Evolutionary conservation across 2,888 invertebrate species (phyloP).

Genomic region (Rhamnusium bicolor): DNA sequence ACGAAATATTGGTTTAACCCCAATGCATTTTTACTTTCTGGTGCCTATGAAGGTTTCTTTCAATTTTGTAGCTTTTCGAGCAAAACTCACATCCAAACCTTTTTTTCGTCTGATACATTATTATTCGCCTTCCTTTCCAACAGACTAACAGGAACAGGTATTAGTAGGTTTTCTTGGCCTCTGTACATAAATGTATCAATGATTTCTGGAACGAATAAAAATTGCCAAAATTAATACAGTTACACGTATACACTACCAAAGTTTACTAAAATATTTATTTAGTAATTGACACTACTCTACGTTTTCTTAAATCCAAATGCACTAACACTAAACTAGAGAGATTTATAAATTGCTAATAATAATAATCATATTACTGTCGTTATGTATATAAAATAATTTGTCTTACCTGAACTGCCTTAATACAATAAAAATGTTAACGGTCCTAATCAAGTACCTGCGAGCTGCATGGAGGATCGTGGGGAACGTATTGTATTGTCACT

Average conservation of each 20-base stretch:
- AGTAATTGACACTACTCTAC: no score
- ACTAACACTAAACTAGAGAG: no score
- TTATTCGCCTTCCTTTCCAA: constrained; percentile 26
- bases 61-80: constrained; percentile 74
- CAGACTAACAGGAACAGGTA: constrained; percentile 32
- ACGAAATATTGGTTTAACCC: constrained; percentile 73
- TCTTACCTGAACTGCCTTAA: no score
- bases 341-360: no score
- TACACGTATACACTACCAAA: neutral
- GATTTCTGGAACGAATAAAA: neutral
- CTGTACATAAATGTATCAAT: neutral
- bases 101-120: neutral
- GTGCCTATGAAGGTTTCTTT: constrained; percentile 75
- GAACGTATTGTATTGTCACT: no score
- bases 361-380: no score
- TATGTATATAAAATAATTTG: no score
- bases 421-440: no score
- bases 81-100: constrained; percentile 72
- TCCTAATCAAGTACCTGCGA: no score
- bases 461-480: no score
- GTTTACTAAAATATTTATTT: no score
- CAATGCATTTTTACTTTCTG: constrained; percentile 74
- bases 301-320: neutral
- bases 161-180: constrained; percentile 49
- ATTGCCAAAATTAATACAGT: no score